phyloP scores from a whole-genome alignment of 2,113 vertebrate species.

The Xenopus laevis region DNA sequence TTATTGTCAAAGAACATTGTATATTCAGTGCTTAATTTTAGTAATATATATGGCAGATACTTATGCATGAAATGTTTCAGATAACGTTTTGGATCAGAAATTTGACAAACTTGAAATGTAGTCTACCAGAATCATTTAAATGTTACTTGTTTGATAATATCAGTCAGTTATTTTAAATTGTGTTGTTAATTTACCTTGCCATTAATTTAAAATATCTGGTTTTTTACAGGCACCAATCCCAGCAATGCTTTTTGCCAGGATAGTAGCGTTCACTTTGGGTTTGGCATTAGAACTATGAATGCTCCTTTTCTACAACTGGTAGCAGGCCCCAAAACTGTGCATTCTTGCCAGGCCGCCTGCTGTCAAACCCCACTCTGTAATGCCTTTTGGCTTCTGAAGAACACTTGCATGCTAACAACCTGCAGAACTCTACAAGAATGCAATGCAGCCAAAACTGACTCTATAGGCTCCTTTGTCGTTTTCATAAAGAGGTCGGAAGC shows the following conservation, averaged over 20 bases:
- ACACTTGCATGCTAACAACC: slow-evolving; percentile 65
- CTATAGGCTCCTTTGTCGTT: slow-evolving; percentile 58
- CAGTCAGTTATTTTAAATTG: too few species aligned
- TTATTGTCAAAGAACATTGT: too few species aligned
- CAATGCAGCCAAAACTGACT: slow-evolving; percentile 50
- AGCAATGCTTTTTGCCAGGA: slow-evolving; percentile 54
- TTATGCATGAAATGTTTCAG: too few species aligned
- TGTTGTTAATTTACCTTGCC: too few species aligned
- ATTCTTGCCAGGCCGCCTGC: slow-evolving; percentile 64
- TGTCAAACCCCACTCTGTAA: slow-evolving; percentile 64
- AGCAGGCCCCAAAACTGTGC: slow-evolving; percentile 57
- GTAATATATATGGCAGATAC: too few species aligned
- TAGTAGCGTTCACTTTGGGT: slow-evolving; percentile 53
- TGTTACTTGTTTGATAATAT: too few species aligned
- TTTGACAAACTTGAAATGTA: too few species aligned
- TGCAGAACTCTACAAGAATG: slow-evolving; percentile 60
- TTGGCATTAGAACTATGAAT: slow-evolving; percentile 54
- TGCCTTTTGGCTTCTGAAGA: slow-evolving; percentile 69
- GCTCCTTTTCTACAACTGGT: slow-evolving; percentile 54
- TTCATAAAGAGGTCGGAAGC: slow-evolving; percentile 59
- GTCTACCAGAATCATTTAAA: too few species aligned
- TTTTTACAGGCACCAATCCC: slow-evolving; percentile 60
- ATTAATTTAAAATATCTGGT: too few species aligned
- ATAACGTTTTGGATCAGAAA: too few species aligned
- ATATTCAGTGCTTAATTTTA: too few species aligned